Conservation (phyloP, 1,140 invertebrate genomes). For the Theocolax elegans region DNA sequence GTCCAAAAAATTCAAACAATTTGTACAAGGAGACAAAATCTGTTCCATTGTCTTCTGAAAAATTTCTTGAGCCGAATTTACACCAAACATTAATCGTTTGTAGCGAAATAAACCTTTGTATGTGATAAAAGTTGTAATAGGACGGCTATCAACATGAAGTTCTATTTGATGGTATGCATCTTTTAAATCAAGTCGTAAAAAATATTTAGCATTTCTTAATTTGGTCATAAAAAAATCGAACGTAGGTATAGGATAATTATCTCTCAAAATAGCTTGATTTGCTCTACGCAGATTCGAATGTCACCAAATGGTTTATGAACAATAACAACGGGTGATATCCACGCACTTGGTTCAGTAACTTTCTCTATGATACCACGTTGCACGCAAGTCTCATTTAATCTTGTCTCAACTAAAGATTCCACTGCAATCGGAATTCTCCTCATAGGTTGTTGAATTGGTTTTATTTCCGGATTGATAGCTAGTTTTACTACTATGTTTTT, state of each 20-base stretch:
- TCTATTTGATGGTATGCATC: slow-evolving; percentile 53
- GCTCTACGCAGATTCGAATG: slow-evolving; percentile 48
- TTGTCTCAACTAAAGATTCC: slow-evolving; percentile 42
- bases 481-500: slow-evolving; percentile 48
- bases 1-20: slow-evolving; percentile 5
- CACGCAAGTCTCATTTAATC: slow-evolving; percentile 44
- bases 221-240: slow-evolving; percentile 46
- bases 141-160: slow-evolving; percentile 41
- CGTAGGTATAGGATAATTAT: slow-evolving; percentile 50
- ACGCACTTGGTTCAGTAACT: slow-evolving; percentile 44
- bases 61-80: slow-evolving; percentile 45
- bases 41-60: slow-evolving; percentile 46
- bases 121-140: slow-evolving; percentile 45
- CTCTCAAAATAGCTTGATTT: slow-evolving; percentile 48
- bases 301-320: slow-evolving; percentile 46
- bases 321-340: slow-evolving; percentile 50
- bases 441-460: slow-evolving; percentile 47
- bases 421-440: slow-evolving; percentile 44
- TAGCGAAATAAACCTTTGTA: slow-evolving; percentile 50
- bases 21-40: slow-evolving; percentile 35
- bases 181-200: slow-evolving; percentile 49
- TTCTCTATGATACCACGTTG: slow-evolving; percentile 46
- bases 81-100: slow-evolving; percentile 46
- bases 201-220: slow-evolving; percentile 47
- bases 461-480: slow-evolving; percentile 44